Conservation (phyloP, 2,797 vertebrate species). For the Helarctos malayanus region DNA sequence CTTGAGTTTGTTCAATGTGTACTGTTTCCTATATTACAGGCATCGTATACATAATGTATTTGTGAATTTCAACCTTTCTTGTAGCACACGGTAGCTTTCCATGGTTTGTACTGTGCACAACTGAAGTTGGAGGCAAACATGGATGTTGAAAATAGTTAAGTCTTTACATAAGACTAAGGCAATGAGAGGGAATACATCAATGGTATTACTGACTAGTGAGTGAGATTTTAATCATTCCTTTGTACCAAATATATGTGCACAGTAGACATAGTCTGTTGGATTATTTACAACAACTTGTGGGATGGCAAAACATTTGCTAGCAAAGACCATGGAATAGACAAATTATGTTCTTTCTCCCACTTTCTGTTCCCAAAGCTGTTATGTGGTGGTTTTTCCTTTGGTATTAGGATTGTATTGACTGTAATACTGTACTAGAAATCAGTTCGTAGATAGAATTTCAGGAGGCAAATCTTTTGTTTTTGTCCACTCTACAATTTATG, state of each 20-base stretch:
- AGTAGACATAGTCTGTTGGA: neutral
- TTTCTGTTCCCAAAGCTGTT: neutral
- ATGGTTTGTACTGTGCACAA: neutral
- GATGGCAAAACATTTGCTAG: slow-evolving; percentile 7
- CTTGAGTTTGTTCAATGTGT: neutral
- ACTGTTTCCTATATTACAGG: neutral
- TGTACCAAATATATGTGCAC: neutral
- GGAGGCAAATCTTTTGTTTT: neutral
- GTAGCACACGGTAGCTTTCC: neutral
- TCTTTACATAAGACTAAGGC: neutral
- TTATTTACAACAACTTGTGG: slow-evolving; percentile 31
- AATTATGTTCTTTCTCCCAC: neutral
- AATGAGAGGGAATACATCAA: neutral
- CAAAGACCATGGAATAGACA: neutral
- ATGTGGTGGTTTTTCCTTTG: neutral
- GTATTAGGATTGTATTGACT: neutral
- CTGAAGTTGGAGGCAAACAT: neutral
- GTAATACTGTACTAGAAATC: neutral
- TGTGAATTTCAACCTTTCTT: neutral
- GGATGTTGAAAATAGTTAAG: neutral
- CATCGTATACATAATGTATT: neutral
- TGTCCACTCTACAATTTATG: neutral
- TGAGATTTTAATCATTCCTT: neutral
- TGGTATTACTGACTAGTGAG: neutral
- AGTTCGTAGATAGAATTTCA: neutral